These are phyloP conservation scores for Plestiodon gilberti DNA, from an alignment of 2,113 vertebrate genomes.

Conservation along the genomic window DNA sequence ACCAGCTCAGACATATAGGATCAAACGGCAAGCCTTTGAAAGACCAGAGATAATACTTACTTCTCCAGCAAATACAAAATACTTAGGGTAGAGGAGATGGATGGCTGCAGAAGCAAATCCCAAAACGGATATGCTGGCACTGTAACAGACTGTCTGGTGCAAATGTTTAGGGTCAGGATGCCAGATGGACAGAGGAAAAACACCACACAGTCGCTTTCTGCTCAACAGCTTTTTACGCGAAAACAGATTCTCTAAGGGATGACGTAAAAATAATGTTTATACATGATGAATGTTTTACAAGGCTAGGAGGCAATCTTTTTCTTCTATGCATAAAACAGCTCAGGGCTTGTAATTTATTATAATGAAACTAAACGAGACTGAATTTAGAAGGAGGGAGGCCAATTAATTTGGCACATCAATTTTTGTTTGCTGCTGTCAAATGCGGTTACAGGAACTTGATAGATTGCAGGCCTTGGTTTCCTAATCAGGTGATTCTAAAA, in stretches of 20 bases:
- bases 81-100: neutral
- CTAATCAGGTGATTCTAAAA: neutral
- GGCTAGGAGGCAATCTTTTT: constrained; percentile 21
- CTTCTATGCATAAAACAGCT: constrained; percentile 36
- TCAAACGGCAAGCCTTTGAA: neutral
- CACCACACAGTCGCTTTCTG: neutral
- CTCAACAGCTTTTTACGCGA: accelerated
- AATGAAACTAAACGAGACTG: constrained; percentile 59
- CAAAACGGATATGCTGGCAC: neutral
- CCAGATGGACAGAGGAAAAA: neutral
- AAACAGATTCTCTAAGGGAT: neutral
- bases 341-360: constrained; percentile 54
- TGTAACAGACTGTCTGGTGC: neutral
- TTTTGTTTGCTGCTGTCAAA: constrained; percentile 67
- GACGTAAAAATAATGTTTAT: accelerated
- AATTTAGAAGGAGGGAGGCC: constrained; percentile 47
- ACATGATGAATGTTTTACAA: neutral
- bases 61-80: neutral
- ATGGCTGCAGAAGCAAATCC: neutral
- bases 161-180: neutral
- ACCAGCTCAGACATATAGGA: neutral
- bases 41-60: neutral
- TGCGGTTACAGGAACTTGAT: constrained; percentile 47
- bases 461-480: constrained; percentile 48
- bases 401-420: constrained; percentile 61